Evolutionary conservation across 2,113 vertebrate genomes (phyloP), one percentile per base, ranked within the genome.

Genomic region (Ptyas mucosa): DNA sequence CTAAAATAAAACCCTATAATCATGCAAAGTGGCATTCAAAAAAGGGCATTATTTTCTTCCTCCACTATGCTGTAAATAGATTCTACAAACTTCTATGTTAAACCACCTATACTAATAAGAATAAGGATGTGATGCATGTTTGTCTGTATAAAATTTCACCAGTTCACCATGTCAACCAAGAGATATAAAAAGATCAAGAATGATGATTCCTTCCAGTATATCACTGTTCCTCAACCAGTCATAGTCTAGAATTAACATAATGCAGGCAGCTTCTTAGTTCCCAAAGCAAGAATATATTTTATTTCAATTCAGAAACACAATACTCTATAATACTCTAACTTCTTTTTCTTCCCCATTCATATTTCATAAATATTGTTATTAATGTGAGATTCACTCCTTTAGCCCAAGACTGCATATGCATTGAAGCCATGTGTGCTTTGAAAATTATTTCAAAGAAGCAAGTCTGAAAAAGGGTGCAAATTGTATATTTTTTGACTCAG

Each of bases 101-200:
- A 94, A 81, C 43, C 8, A 46, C 87, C 88, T 90, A 95, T 29
- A 3, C 58, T 39, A 95, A 93, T 89, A 94, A 58, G 93, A 94
- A 96, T 61, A 94, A 85, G 94, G 91, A 53, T 90, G 55, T 49
- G 92, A 96, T 90, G 88, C 85, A 92, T 93, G 57, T 91, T 88
- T 95, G 90, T 85, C 87, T 91, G 90, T 94, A 61, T 24, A 93
- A 43, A 94, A 57, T 21, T 34, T 96, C 49, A 2, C 8, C 91
- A 88, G 39, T 87, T 88, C 89, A 88, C 49, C 81, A 92, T 46
- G 69, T 85, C 4, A 53, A 89, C 85, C 57, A 89, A 86, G 46
- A 93, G 95, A 92, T 53, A 93, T 26, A 95, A 90, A 93, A 39
- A 95, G 57, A 39, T 92, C 21, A 94, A 64, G 21, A 93, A 94